Evolutionary conservation across 2,113 vertebrate genomes (phyloP).

Genomic region (Benitochromis conjunctus): DNA sequence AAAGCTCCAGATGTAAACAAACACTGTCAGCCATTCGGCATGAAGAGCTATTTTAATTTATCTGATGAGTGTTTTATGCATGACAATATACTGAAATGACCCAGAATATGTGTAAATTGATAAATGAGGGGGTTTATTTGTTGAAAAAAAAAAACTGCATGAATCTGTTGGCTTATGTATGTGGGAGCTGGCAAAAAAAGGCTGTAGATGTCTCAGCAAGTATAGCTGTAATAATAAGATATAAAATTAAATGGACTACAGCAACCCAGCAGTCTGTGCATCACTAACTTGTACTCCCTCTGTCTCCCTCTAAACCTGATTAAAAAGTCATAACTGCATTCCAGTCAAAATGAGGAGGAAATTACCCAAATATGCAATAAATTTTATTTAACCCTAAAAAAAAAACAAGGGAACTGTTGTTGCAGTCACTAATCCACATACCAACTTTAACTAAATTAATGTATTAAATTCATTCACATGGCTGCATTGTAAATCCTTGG

Average conservation of each 20-base stretch:
- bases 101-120: not conserved
- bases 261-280: not conserved
- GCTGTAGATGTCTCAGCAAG: not conserved
- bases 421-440: not conserved
- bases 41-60: not conserved
- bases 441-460: constrained; percentile 5
- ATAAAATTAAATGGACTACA: not conserved
- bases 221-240: not conserved
- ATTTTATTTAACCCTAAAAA: constrained; percentile 3
- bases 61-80: not conserved
- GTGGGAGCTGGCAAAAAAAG: not conserved
- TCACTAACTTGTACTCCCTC: not conserved
- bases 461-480: not conserved
- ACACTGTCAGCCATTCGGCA: not conserved
- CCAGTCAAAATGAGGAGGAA: not conserved
- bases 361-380: not conserved
- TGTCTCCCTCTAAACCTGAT: constrained; percentile 23
- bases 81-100: not conserved
- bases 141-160: not conserved
- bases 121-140: not conserved
- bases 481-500: not conserved
- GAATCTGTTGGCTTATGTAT: not conserved
- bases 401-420: constrained; percentile 14
- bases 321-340: constrained; percentile 17
- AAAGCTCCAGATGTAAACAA: constrained; percentile 14